phyloP scores from a whole-genome alignment of 2,888 invertebrate genomes.

The Drosophila paracracens region DNA sequence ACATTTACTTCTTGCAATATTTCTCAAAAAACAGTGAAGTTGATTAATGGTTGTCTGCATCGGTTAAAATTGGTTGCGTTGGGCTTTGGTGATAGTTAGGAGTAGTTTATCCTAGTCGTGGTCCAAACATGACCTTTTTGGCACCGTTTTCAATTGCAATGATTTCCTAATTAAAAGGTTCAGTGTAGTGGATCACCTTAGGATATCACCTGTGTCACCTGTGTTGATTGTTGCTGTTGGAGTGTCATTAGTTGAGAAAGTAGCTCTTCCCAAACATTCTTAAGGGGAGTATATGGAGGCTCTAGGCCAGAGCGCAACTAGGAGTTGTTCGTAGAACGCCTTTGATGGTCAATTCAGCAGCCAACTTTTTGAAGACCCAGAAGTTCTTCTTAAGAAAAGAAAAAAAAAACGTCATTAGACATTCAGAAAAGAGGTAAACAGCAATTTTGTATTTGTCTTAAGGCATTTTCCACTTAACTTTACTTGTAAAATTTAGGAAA shows the following conservation, averaged over 20 bases:
- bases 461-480: slow-evolving; percentile 32
- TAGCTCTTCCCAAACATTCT: background rate
- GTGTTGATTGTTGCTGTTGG: background rate
- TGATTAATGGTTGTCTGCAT: background rate
- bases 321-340: background rate
- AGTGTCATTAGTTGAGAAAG: background rate
- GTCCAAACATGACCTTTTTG: background rate
- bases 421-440: slow-evolving; percentile 19
- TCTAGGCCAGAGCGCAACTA: background rate
- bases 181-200: background rate
- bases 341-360: background rate
- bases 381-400: background rate
- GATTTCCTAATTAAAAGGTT: background rate
- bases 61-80: background rate
- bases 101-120: background rate
- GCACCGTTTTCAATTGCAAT: background rate
- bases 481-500: slow-evolving; percentile 20
- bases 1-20: slow-evolving; percentile 28
- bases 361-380: background rate
- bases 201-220: background rate
- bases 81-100: background rate
- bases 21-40: background rate
- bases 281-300: background rate
- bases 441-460: slow-evolving; percentile 22
- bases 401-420: background rate